These are phyloP conservation scores for Hemicentrotus pulcherrimus DNA, from an alignment of 35 echinoderm and acorn worm genomes.

Conservation along the genomic window DNA sequence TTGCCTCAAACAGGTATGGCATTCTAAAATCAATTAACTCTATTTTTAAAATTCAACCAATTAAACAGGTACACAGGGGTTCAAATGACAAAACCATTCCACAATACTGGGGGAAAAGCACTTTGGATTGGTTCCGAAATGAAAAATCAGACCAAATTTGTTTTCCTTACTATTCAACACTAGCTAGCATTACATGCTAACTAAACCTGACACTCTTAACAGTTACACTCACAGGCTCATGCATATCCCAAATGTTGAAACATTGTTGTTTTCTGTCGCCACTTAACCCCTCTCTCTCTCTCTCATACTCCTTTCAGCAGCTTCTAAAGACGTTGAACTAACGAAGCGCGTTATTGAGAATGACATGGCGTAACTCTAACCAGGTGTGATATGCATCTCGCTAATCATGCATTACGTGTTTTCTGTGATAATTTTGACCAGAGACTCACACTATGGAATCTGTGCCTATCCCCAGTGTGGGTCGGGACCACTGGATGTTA, in stretches of 20 bases:
- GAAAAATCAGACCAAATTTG: not conserved
- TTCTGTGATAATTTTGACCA: not conserved
- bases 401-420: conserved; percentile 11
- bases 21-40: too few relatives aligned
- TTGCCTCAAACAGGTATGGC: too few relatives aligned
- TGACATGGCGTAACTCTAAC: conserved; percentile 16
- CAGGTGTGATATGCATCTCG: not conserved
- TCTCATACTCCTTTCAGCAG: not conserved
- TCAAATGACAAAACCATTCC: not conserved
- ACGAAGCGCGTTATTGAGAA: not conserved
- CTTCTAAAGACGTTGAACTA: not conserved
- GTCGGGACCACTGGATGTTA: not conserved
- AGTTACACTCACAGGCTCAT: not conserved
- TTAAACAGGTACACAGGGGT: not conserved
- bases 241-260: not conserved
- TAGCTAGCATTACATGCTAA: not conserved
- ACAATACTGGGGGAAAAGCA: too few relatives aligned
- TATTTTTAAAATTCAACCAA: not conserved
- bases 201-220: not conserved
- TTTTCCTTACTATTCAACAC: not conserved
- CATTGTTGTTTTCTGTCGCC: not conserved
- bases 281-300: not conserved
- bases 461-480: not conserved
- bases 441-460: not conserved
- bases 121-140: too few relatives aligned